Percentiles rank a stretch among this genome's conserved stretches.
Conservation (phyloP, 2,113 vertebrate genomes). For the Spea multiplicata region DNA sequence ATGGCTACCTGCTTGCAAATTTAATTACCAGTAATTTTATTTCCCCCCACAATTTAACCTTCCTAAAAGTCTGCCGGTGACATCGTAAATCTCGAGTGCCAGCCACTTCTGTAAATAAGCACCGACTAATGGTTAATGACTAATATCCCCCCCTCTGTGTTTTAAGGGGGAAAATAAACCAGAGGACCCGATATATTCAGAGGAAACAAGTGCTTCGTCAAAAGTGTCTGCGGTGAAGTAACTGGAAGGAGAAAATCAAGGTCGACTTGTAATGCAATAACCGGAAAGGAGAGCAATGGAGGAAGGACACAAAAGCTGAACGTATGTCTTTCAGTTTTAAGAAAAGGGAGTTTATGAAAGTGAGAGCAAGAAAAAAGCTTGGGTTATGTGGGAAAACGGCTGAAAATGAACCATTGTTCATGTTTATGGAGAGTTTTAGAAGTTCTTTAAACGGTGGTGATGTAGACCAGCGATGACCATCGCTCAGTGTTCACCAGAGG, state of each 20-base stretch:
- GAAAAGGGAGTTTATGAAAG: no score
- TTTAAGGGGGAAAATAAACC: conserved; percentile 48
- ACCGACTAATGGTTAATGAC: conserved; percentile 53
- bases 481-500: no score
- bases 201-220: no score
- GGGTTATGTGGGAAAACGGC: no score
- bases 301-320: neutral
- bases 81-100: conserved; percentile 69
- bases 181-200: conserved; percentile 44
- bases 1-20: conserved; percentile 71
- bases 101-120: conserved; percentile 57
- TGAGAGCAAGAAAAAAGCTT: no score
- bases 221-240: no score
- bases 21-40: conserved; percentile 82
- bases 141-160: conserved; percentile 51
- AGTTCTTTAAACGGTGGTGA: no score
- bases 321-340: no score
- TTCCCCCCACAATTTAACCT: conserved; percentile 74
- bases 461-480: no score
- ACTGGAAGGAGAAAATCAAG: neutral
- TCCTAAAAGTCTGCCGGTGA: conserved; percentile 60
- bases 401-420: no score
- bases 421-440: no score
- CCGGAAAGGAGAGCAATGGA: neutral
- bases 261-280: conserved; percentile 20